These are phyloP conservation scores for Penaeus vannamei DNA, from an alignment of 1,140 invertebrate genomes.

Conservation along the genomic window DNA sequence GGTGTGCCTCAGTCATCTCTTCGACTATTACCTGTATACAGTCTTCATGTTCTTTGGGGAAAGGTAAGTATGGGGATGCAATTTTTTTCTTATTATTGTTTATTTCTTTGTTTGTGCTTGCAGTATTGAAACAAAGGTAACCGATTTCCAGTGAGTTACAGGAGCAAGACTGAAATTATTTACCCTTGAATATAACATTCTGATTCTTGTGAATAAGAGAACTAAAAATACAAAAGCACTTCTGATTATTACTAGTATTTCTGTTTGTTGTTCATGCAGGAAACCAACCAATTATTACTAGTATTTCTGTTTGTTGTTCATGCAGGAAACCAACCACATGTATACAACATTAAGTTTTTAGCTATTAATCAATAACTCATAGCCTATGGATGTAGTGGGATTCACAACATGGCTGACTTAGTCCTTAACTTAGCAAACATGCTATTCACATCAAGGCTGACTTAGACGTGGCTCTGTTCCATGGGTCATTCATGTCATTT, in stretches of 20 bases:
- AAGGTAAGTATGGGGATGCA: conserved; percentile 45
- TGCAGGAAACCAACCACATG: too few species aligned
- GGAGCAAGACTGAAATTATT: conserved; percentile 16
- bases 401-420: too few species aligned
- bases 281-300: too few species aligned
- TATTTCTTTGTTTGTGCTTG: background rate
- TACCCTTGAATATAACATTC: conserved; percentile 6
- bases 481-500: too few species aligned
- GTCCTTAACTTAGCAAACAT: too few species aligned
- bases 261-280: too few species aligned
- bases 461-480: too few species aligned
- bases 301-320: too few species aligned
- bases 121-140: background rate
- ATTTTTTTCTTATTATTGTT: background rate
- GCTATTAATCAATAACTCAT: too few species aligned
- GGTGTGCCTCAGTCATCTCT: conserved; percentile 91
- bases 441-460: too few species aligned
- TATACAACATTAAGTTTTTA: too few species aligned
- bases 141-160: background rate
- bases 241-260: background rate
- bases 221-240: background rate
- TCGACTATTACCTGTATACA: conserved; percentile 95
- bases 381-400: too few species aligned
- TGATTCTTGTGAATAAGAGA: background rate
- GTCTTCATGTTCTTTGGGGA: conserved; percentile 87